phyloP scores from a whole-genome alignment of 2,113 vertebrate genomes.

The Clarias macrocephalus region DNA sequence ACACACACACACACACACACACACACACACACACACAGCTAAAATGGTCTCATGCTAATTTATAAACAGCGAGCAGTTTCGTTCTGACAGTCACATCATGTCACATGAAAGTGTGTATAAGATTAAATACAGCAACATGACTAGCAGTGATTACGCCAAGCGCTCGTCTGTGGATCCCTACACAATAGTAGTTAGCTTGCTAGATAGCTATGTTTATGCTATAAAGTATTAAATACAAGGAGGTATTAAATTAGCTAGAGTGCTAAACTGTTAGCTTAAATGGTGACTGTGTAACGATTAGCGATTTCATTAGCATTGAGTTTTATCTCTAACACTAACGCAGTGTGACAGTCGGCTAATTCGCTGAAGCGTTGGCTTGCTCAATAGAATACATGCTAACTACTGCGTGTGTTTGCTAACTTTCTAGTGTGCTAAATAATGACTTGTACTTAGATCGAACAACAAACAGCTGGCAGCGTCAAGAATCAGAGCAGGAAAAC shows the following conservation, averaged over 20 bases:
- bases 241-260: not conserved
- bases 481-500: not conserved
- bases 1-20: too few relatives aligned
- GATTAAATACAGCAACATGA: not conserved
- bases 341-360: not conserved
- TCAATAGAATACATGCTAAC: not conserved
- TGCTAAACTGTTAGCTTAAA: not conserved
- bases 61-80: not conserved
- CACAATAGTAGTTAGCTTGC: not conserved
- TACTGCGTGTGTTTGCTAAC: not conserved
- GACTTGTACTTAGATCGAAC: not conserved
- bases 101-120: not conserved
- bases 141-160: not conserved
- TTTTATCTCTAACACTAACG: slow-evolving; percentile 3
- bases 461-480: not conserved
- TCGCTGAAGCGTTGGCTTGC: not conserved
- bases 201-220: not conserved
- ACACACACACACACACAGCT: not conserved
- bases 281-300: not conserved
- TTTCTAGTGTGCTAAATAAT: not conserved
- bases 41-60: not conserved
- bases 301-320: not conserved
- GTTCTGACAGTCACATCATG: not conserved
- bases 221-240: not conserved
- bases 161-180: not conserved